phyloP scores from a whole-genome alignment of 2,113 vertebrate genomes.

The Alligator mississippiensis region DNA sequence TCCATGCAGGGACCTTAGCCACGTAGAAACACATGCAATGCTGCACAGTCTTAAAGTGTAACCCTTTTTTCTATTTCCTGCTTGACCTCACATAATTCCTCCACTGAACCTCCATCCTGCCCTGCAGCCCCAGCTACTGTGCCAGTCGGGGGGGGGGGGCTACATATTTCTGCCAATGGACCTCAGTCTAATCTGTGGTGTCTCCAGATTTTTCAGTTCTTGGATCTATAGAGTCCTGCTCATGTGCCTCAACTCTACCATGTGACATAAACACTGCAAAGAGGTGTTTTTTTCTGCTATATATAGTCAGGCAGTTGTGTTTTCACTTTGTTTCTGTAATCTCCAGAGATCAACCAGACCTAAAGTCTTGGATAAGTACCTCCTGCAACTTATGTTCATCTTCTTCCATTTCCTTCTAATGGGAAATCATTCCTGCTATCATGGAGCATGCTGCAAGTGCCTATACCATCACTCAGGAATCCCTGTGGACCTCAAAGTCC shows the following conservation, averaged over 20 bases:
- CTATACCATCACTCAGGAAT: accelerated
- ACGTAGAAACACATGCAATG: accelerated
- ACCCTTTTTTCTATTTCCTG: accelerated
- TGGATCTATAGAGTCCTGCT: too few species aligned
- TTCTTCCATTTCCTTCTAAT: not conserved
- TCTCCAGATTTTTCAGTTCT: too few species aligned
- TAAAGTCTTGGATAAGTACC: not conserved
- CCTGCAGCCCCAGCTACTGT: not conserved
- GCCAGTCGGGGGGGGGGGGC: not conserved
- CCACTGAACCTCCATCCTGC: not conserved
- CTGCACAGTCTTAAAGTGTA: not conserved
- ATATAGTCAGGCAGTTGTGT: not conserved
- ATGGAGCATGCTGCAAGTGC: accelerated
- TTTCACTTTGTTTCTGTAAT: not conserved
- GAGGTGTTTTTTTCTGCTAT: not conserved
- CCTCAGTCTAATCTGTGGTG: too few species aligned
- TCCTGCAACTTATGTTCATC: not conserved
- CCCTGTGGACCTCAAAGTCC: not conserved
- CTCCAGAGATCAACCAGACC: not conserved
- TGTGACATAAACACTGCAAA: not conserved
- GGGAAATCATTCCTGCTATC: not conserved
- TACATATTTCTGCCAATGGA: not conserved
- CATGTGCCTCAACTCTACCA: not conserved
- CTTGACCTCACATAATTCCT: accelerated
- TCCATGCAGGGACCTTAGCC: accelerated